These are phyloP conservation scores for Anoplius nigerrimus DNA, from an alignment of 2,888 invertebrate species.

Conservation along the genomic window DNA sequence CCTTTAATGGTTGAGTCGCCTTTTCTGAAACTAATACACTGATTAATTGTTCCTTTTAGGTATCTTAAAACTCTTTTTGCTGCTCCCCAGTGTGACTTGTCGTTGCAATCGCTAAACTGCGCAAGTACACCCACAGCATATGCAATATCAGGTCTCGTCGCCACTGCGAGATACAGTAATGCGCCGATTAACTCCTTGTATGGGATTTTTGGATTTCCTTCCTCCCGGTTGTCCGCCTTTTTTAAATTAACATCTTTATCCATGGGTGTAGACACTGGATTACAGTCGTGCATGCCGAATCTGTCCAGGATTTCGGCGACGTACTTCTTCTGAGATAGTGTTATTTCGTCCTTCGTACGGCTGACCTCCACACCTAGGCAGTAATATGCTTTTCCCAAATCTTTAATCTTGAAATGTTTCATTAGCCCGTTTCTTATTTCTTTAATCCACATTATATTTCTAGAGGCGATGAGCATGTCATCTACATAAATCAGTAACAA, in stretches of 20 bases:
- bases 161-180: conserved; percentile 6
- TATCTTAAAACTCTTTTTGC: conserved; percentile 13
- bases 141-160: conserved; percentile 2
- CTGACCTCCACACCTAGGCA: neutral
- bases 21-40: neutral
- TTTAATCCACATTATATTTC: neutral
- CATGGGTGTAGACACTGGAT: neutral
- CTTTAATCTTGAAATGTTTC: neutral
- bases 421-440: neutral
- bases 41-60: conserved; percentile 7
- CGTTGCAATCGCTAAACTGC: neutral
- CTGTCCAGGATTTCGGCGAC: neutral
- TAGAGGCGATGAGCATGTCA: neutral
- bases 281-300: conserved; percentile 1
- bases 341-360: neutral
- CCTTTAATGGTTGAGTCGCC: neutral
- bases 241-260: neutral
- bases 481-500: conserved; percentile 3
- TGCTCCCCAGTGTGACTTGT: conserved; percentile 2
- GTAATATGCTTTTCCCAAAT: neutral
- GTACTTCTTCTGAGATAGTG: neutral
- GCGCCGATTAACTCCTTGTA: conserved; percentile 1
- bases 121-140: neutral
- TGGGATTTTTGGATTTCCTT: neutral
- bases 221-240: neutral